Conservation (phyloP, 1,140 invertebrate species). For the Brachionus rubens region DNA sequence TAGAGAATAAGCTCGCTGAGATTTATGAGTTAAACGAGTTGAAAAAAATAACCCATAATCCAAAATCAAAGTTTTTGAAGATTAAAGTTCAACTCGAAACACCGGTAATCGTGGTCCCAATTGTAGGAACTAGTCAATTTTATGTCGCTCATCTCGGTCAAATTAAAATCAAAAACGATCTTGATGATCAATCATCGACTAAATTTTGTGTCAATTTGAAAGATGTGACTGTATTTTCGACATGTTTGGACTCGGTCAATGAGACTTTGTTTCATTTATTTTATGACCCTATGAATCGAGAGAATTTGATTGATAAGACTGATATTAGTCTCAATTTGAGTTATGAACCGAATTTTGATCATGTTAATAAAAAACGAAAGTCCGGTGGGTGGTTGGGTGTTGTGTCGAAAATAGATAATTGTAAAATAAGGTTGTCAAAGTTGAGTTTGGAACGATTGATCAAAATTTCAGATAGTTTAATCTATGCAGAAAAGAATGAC, state of each 20-base stretch:
- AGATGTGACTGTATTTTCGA: slow-evolving; percentile 81
- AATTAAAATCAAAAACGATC: slow-evolving; percentile 67
- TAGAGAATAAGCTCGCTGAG: slow-evolving; percentile 5
- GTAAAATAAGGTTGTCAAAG: slow-evolving; percentile 28
- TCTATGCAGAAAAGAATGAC: background rate
- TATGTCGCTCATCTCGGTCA: slow-evolving; percentile 87
- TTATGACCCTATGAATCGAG: slow-evolving; percentile 53
- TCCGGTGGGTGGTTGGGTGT: background rate
- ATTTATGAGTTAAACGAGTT: background rate
- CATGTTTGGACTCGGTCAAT: slow-evolving; percentile 64
- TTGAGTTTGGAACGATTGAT: background rate
- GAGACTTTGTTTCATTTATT: slow-evolving; percentile 39
- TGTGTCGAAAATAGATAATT: background rate
- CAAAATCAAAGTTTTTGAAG: slow-evolving; percentile 49
- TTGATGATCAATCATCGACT: background rate
- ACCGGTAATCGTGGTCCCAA: slow-evolving; percentile 81
- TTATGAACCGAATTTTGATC: slow-evolving; percentile 1
- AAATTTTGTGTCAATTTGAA: slow-evolving; percentile 66
- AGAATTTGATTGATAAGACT: slow-evolving; percentile 34
- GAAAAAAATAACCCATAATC: background rate
- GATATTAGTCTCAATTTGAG: slow-evolving; percentile 14
- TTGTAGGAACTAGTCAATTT: slow-evolving; percentile 74
- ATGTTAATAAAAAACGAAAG: background rate
- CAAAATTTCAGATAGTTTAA: slow-evolving; percentile 22
- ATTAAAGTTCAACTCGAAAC: slow-evolving; percentile 76